phyloP scores from a whole-genome alignment of 1,140 invertebrate genomes.

The Megalopta genalis region DNA sequence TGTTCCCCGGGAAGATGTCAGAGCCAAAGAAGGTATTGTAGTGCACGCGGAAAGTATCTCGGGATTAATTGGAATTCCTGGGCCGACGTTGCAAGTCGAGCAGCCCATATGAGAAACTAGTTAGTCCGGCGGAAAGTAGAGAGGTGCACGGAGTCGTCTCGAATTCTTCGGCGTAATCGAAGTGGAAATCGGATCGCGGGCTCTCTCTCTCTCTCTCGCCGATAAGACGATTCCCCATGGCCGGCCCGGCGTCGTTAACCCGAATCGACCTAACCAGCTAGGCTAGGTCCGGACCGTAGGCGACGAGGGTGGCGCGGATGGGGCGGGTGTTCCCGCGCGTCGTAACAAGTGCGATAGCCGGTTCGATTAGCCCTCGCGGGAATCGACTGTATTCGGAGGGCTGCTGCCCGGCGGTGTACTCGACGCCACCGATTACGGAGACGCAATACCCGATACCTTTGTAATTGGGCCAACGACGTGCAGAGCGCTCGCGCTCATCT shows the following conservation, averaged over 20 bases:
- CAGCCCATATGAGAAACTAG: too few species aligned
- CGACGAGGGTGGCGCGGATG: background rate
- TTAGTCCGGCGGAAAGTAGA: too few species aligned
- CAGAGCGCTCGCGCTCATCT: background rate
- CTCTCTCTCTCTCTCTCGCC: too few species aligned
- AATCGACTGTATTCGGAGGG: conserved; percentile 51
- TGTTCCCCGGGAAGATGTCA: too few species aligned
- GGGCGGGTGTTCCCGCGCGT: conserved; percentile 15
- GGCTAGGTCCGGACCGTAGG: too few species aligned
- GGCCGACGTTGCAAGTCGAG: too few species aligned
- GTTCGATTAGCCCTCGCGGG: conserved; percentile 55
- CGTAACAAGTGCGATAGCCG: conserved; percentile 50
- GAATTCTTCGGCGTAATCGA: background rate
- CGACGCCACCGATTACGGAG: background rate
- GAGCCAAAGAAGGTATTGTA: too few species aligned
- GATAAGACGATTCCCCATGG: conserved; percentile 31
- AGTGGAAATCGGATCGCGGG: background rate
- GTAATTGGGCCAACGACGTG: conserved; percentile 55
- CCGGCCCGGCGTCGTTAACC: conserved; percentile 33
- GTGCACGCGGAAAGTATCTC: too few species aligned
- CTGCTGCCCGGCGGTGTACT: conserved; percentile 5
- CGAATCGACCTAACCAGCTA: background rate
- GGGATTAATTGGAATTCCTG: too few species aligned
- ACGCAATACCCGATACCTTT: conserved; percentile 49
- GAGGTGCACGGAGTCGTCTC: too few species aligned